These are phyloP conservation scores for Python bivittatus DNA, from an alignment of 2,113 vertebrate genomes.

Conservation along the genomic window DNA sequence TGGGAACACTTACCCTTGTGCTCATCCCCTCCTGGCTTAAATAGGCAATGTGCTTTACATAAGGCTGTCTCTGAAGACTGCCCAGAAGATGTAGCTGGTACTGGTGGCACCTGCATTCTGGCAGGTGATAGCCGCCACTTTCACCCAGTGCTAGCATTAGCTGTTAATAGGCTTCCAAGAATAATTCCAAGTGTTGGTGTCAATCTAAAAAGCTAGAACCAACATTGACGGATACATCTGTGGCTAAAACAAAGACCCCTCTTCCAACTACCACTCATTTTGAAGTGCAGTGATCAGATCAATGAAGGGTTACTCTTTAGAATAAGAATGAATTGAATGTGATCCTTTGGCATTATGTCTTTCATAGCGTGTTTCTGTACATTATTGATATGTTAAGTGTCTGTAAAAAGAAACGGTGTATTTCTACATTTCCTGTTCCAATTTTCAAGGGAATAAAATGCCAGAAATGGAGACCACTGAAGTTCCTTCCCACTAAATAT, in stretches of 20 bases:
- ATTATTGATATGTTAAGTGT: neutral
- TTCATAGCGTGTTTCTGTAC: neutral
- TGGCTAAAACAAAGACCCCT: constrained; percentile 28
- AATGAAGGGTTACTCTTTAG: neutral
- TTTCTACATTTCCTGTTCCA: neutral
- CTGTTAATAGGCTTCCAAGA: neutral
- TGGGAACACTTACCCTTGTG: neutral
- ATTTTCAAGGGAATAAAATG: neutral
- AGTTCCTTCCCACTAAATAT: neutral
- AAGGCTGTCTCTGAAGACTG: neutral
- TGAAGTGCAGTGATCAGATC: constrained; percentile 16
- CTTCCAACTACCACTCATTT: constrained; percentile 11
- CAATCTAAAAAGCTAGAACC: constrained; percentile 29
- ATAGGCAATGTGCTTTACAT: neutral
- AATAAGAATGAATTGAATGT: neutral
- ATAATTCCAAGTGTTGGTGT: neutral
- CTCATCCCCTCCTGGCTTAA: neutral
- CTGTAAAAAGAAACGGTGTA: neutral
- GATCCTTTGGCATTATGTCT: neutral
- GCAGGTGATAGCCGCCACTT: neutral
- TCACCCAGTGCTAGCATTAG: neutral
- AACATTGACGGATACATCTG: constrained; percentile 53
- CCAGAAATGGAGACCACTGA: neutral
- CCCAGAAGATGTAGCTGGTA: neutral
- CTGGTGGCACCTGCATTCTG: neutral